These are phyloP conservation scores for Grammomys dolichurus DNA, from an alignment of 2,113 vertebrate genomes.

Conservation along the genomic window DNA sequence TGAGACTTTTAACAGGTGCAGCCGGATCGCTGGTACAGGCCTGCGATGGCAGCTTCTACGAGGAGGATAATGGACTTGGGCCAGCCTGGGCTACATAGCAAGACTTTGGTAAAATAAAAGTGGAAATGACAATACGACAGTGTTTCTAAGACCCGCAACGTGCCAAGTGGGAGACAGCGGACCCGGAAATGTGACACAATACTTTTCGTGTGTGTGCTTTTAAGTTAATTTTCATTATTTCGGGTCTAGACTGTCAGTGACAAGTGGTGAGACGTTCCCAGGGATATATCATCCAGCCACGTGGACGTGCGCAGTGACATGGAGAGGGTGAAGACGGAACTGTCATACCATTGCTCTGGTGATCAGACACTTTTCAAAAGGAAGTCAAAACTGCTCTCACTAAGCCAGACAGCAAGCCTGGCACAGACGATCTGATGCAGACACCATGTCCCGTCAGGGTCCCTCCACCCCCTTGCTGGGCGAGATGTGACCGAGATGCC, in stretches of 20 bases:
- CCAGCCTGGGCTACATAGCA: background rate
- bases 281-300: background rate
- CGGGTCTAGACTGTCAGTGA: background rate
- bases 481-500: background rate
- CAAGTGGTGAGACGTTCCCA: background rate
- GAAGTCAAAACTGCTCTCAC: background rate
- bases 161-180: background rate
- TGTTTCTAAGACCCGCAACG: background rate
- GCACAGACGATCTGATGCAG: background rate
- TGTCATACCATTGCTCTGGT: background rate
- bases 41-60: background rate
- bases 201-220: background rate
- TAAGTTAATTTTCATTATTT: constrained; percentile 1
- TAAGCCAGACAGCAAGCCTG: background rate
- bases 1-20: background rate
- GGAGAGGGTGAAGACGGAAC: background rate
- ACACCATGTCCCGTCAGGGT: background rate
- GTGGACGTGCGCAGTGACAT: background rate
- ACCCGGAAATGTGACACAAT: background rate
- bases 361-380: background rate
- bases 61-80: background rate
- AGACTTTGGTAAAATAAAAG: background rate
- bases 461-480: background rate
- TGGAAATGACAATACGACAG: background rate
- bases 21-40: background rate